Evolutionary conservation across 2,113 vertebrate species (phyloP), one percentile per base, ranked within the genome.

Genomic region (Phocoena phocoena): DNA sequence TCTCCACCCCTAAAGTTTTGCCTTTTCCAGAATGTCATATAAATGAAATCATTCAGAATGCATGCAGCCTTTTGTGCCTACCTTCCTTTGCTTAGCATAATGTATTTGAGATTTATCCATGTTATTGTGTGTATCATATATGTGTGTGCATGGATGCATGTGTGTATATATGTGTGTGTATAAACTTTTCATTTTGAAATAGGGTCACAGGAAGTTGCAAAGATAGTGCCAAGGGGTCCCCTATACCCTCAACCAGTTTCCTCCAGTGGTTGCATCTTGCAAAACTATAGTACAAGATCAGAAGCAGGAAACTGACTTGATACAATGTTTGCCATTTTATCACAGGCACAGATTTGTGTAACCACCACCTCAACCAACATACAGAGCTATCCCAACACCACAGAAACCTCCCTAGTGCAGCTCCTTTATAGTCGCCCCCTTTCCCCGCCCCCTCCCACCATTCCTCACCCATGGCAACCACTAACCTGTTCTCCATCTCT

Each of bases 101-200:
- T 62, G 60, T 81, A 41, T 65, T 70, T 97, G 63, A 82, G 73
- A 87, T 38, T 44, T 60, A 73, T 63, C 36, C 20, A 50, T 33
- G 23, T 74, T 58, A 88, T 41, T 31, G 5, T 62, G 23, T 26
- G 8, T 38, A 10, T 50, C 85, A 60, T 47, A 11, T 41, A 9
- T 77, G 25, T 92, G 23, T n/a, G 20, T 50, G 7, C 12, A 11
- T 4, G 2, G 12, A 33, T 14, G n/a, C 25, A 38, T 33, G 4
- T 47, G 7, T 68, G 8, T 47, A 13, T 41, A 36, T 53, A 21
- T 12, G 5, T 62, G 0, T 36, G 7, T 11, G 6, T 13, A 17
- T 71, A 65, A 50, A 53, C 26, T 95, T 95, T 83, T 63, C 44
- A 70, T 80, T 79, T 94, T 77, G 36, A 92, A 91, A 71, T 68